Conservation (phyloP, 2,797 vertebrate genomes). For the Molossus alvarezi region DNA sequence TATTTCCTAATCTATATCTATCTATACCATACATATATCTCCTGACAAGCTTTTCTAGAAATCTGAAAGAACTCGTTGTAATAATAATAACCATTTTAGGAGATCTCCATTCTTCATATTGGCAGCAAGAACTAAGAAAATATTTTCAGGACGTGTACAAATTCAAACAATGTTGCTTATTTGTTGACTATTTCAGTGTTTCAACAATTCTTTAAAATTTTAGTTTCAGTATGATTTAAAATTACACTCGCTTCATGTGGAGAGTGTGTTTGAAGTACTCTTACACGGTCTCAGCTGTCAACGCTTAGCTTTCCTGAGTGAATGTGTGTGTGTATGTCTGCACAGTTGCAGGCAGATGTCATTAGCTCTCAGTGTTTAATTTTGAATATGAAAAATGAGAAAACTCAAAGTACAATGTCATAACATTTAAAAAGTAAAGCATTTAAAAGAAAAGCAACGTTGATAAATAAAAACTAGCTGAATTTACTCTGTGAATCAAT, state of each 20-base stretch:
- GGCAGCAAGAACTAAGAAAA: slow-evolving; percentile 27
- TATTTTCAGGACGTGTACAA: neutral
- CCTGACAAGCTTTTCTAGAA: neutral
- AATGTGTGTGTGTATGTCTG: neutral
- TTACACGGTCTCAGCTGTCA: neutral
- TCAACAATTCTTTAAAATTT: slow-evolving; percentile 11
- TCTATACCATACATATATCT: neutral
- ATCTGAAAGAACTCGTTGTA: neutral
- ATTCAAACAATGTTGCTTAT: neutral
- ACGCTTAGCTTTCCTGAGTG: neutral
- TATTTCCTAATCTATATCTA: no score
- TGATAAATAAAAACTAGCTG: neutral
- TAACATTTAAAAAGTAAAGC: neutral
- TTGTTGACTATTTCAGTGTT: slow-evolving; percentile 12
- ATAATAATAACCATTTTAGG: neutral
- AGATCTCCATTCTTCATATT: neutral
- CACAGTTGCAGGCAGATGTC: neutral
- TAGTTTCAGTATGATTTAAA: neutral
- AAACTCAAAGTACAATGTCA: neutral
- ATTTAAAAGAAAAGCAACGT: neutral
- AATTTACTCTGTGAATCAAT: neutral
- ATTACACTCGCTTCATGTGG: neutral
- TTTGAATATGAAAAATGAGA: neutral
- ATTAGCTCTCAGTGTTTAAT: neutral
- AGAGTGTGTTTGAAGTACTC: neutral